Percentiles rank a stretch among this genome's conserved stretches.
phyloP scores from a whole-genome alignment of 2,888 invertebrate species.

The Lepidochitona cinerea region DNA sequence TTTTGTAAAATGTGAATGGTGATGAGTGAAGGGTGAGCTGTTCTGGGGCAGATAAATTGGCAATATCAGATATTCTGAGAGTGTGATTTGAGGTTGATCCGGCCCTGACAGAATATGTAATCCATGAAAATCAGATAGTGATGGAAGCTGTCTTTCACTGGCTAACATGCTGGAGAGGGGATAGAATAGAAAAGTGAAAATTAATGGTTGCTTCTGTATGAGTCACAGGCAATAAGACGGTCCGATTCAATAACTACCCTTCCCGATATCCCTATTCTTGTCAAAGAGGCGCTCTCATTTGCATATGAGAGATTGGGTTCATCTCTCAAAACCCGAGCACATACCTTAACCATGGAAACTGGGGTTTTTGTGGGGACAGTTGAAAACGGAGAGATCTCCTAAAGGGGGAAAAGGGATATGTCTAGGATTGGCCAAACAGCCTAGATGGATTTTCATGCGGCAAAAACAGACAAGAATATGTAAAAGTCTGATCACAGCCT shows the following conservation, averaged over 20 bases:
- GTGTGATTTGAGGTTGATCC: not conserved
- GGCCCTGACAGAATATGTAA: constrained; percentile 5
- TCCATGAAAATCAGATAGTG: not conserved
- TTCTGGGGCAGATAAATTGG: not conserved
- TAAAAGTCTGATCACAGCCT: no score
- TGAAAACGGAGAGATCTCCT: not conserved
- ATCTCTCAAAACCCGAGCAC: not conserved
- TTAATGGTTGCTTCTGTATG: not conserved
- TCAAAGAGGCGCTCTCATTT: constrained; percentile 6
- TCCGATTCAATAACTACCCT: constrained; percentile 2
- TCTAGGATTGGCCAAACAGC: no score
- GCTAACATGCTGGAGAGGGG: not conserved
- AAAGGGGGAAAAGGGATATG: no score
- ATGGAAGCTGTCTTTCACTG: not conserved
- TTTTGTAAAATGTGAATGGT: no score
- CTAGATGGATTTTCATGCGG: no score
- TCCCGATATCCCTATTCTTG: not conserved
- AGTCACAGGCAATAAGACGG: not conserved
- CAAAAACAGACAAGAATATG: no score
- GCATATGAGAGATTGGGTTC: constrained; percentile 6
- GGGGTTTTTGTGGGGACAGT: not conserved
- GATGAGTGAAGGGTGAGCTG: no score
- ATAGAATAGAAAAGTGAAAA: not conserved
- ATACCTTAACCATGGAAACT: constrained; percentile 5
- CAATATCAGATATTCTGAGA: constrained; percentile 7